Evolutionary conservation across 2,797 vertebrate species (phyloP).

Genomic region (Falco concolor): DNA sequence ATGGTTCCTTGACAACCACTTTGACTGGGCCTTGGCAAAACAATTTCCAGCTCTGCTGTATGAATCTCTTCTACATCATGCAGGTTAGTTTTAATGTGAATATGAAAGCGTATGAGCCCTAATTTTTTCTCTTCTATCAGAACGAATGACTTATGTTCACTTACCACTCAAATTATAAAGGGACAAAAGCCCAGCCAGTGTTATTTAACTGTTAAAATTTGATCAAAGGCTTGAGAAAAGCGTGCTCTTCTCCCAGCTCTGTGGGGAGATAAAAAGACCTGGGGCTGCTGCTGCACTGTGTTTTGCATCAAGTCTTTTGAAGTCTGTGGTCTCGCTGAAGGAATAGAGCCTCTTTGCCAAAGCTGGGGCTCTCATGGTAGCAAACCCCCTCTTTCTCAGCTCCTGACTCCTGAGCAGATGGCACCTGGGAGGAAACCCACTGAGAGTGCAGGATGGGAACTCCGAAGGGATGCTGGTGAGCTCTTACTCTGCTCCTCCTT

Average conservation of each 20-base stretch:
- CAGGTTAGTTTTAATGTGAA: not conserved
- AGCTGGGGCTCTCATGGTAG: rapidly evolving
- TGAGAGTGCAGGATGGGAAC: not conserved
- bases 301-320: not conserved
- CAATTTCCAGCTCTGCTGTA: not conserved
- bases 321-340: not conserved
- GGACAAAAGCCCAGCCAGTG: not conserved
- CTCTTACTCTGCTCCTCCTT: not conserved
- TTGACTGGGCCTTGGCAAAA: not conserved
- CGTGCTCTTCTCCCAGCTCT: not conserved
- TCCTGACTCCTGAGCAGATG: not conserved
- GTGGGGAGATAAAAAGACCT: not conserved
- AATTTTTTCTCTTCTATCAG: not conserved
- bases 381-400: not conserved
- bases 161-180: not conserved
- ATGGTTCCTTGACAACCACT: not conserved
- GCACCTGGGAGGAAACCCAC: not conserved
- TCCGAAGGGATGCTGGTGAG: not conserved
- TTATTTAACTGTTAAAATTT: not conserved
- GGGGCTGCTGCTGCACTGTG: not conserved
- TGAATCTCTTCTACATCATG: not conserved
- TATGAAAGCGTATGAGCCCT: not conserved
- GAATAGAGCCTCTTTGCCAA: not conserved
- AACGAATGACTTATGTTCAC: not conserved
- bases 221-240: not conserved